Base-by-base conservation (phyloP, 1,140 invertebrate genomes). In the Elysia chlorotica region DNA sequence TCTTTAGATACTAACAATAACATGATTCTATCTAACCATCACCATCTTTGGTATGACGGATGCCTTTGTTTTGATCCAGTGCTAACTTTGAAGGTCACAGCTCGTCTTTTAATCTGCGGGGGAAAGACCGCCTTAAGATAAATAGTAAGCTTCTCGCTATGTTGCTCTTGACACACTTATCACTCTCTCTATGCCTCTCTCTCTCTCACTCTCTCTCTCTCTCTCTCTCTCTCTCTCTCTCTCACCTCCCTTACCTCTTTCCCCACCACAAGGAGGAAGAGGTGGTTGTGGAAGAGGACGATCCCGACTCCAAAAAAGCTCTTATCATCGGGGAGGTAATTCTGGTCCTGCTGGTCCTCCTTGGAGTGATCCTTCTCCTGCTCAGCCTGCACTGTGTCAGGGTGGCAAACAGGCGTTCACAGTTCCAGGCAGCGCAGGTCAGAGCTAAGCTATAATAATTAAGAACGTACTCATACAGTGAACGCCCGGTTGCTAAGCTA, bases 201-300 rank as follows among this genome's bases (percentile, higher is more conserved):
- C 57, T 66, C 30, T 41, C 33, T 61, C 33, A 67, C 23, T 65
- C 33, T 36, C 30, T 71, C 30, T 71, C 33, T 31, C 30, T 65
- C 33, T 71, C 28, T 67, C 36, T 53, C n/a, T 67, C 65, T 67
- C n/a, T 67, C 65, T 67, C 36, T 67, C 65, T 67, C 28, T 67
- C 65, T 67, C 36, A 53, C 65, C 35, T 17, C 53, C 36, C 30
- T 17, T 67, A n/a, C n/a, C n/a, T n/a, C n/a, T n/a, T n/a, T n/a
- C n/a, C n/a, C n/a, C n/a, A n/a, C n/a, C n/a, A n/a, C n/a, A n/a
- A n/a, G n/a, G n/a, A n/a, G n/a, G n/a, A n/a, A n/a, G n/a, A n/a
- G n/a, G n/a, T n/a, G n/a, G n/a, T n/a, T n/a, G n/a, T n/a, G n/a
- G n/a, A n/a, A n/a, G n/a, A n/a, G n/a, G n/a, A n/a, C n/a, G n/a